phyloP scores from a whole-genome alignment of 2,113 vertebrate genomes.

The Oreochromis niloticus region DNA sequence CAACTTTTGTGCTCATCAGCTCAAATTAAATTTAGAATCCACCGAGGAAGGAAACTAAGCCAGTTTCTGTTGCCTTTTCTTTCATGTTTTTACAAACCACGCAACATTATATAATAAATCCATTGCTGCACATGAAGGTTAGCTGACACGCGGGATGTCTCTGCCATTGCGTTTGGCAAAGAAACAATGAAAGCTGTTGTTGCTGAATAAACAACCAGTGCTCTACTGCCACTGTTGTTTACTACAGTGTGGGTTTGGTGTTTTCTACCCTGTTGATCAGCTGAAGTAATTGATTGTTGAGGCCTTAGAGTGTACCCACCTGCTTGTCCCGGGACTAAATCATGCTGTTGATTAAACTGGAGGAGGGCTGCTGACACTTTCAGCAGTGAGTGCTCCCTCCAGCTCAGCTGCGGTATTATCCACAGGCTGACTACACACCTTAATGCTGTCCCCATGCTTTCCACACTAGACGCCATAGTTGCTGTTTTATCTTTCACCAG shows the following conservation, averaged over 20 bases:
- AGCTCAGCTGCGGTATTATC: constrained; percentile 7
- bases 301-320: constrained; percentile 31
- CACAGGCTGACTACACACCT: constrained; percentile 35
- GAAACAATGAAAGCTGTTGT: constrained; percentile 1
- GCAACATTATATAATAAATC: constrained; percentile 12
- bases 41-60: constrained; percentile 6
- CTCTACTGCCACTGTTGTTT: constrained; percentile 3
- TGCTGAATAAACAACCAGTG: constrained; percentile 3
- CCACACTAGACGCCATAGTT: not conserved
- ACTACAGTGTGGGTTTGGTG: constrained; percentile 26
- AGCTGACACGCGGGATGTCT: not conserved
- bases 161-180: not conserved
- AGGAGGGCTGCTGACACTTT: constrained; percentile 26
- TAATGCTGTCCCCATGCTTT: constrained; percentile 37
- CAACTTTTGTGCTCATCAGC: constrained; percentile 41
- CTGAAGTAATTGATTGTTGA: constrained; percentile 52
- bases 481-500: constrained; percentile 25
- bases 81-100: constrained; percentile 28
- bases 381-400: not conserved
- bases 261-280: constrained; percentile 51
- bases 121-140: not conserved
- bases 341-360: constrained; percentile 54
- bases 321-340: constrained; percentile 45
- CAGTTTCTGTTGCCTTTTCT: constrained; percentile 10
- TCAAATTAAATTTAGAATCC: constrained; percentile 42